These are phyloP conservation scores for Incurvaria masculella DNA, from an alignment of 2,888 invertebrate species.

Conservation along the genomic window DNA sequence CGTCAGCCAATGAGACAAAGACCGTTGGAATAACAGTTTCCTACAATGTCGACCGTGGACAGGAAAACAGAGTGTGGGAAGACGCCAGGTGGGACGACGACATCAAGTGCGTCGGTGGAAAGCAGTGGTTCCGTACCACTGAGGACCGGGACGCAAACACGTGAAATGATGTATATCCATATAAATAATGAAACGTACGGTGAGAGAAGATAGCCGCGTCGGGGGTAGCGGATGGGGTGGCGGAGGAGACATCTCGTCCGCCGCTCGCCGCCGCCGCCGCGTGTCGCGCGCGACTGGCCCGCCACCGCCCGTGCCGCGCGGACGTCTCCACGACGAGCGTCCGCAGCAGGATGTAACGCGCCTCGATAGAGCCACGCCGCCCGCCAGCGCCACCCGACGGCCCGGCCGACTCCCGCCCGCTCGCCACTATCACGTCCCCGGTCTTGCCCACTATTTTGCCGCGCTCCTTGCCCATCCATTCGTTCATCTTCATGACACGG, in stretches of 20 bases:
- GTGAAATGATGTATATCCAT: too few species aligned
- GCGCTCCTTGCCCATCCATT: conserved; percentile 33
- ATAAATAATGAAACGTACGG: too few species aligned
- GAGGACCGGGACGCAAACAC: too few species aligned
- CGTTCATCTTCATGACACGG: conserved; percentile 43
- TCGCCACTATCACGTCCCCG: conserved; percentile 48
- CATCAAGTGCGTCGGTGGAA: too few species aligned
- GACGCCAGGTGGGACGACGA: too few species aligned
- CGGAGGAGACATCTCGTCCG: conserved; percentile 32
- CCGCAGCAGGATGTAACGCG: conserved; percentile 42
- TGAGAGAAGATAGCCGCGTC: conserved; percentile 27
- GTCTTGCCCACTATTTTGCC: conserved; percentile 39
- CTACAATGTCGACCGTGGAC: too few species aligned
- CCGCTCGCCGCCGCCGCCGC: conserved; percentile 33
- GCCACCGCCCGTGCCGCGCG: conserved; percentile 52
- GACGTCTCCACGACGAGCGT: conserved; percentile 44
- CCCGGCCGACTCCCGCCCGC: conserved; percentile 33
- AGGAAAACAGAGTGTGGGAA: too few species aligned
- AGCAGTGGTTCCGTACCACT: too few species aligned
- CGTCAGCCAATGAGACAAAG: too few species aligned
- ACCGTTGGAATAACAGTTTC: too few species aligned
- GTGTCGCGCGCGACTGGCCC: conserved; percentile 35
- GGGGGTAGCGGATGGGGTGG: conserved; percentile 28
- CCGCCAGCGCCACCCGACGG: too few species aligned
- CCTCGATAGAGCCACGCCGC: conserved; percentile 37